Percentiles rank a stretch among this genome's conserved stretches.
These are phyloP conservation scores for Tetropium fuscum DNA, from an alignment of 2,888 invertebrate genomes.

Conservation along the genomic window DNA sequence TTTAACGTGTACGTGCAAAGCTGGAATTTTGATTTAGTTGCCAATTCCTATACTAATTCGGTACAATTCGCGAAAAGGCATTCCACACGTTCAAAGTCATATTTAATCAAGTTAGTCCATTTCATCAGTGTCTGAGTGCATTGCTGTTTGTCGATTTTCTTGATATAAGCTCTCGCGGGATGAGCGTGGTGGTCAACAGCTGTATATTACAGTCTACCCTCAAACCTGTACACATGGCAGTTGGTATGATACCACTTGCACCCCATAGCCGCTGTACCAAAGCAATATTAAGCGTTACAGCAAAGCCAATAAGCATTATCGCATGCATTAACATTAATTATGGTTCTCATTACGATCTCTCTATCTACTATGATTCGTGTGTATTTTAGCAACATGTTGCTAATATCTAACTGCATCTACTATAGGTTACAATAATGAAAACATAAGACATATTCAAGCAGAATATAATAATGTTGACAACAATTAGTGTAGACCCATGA, in stretches of 20 bases:
- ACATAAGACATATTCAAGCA: too few relatives aligned
- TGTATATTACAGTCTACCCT: constrained; percentile 8
- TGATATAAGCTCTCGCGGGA: neutral
- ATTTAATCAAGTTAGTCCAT: constrained; percentile 3
- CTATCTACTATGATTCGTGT: neutral
- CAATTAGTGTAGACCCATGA: too few relatives aligned
- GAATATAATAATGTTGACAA: too few relatives aligned
- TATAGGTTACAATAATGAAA: neutral
- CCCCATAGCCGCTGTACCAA: constrained; percentile 4
- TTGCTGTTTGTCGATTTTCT: constrained; percentile 1
- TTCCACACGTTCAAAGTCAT: constrained; percentile 18
- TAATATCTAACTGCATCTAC: constrained; percentile 1
- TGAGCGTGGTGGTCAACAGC: constrained; percentile 4
- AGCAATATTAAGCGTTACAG: constrained; percentile 18
- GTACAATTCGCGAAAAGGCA: neutral
- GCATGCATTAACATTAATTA: constrained; percentile 6
- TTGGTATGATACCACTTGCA: neutral
- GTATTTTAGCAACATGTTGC: constrained; percentile 2
- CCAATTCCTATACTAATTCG: neutral
- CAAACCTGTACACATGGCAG: constrained; percentile 6
- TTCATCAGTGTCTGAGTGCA: constrained; percentile 13
- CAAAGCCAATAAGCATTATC: constrained; percentile 9
- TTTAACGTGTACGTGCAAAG: neutral
- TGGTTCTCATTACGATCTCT: neutral
- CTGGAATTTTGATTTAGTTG: neutral